phyloP scores from a whole-genome alignment of 2,113 vertebrate species.

The Dipodomys stephensi region DNA sequence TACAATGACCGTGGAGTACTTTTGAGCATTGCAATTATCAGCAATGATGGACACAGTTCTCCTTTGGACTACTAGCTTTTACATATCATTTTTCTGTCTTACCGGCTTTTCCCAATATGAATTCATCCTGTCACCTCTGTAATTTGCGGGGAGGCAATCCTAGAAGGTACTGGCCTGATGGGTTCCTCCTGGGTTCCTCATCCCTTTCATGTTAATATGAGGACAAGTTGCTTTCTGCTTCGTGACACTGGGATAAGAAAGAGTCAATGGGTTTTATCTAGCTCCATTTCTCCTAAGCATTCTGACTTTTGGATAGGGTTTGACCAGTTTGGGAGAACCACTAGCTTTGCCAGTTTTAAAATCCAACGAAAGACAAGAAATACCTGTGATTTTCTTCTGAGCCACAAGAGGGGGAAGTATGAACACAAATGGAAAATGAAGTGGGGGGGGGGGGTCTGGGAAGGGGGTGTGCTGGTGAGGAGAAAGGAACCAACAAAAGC shows the following conservation, averaged over 20 bases:
- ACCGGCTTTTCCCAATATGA: background rate
- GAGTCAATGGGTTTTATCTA: background rate
- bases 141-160: background rate
- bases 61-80: background rate
- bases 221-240: background rate
- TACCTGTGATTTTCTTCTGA: slow-evolving; percentile 86
- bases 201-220: background rate
- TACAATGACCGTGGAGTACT: too few relatives aligned
- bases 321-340: background rate
- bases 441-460: too few relatives aligned
- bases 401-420: slow-evolving; percentile 89
- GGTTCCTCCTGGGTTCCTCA: background rate
- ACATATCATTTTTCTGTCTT: background rate
- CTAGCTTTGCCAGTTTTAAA: background rate
- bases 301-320: background rate
- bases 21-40: background rate
- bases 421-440: slow-evolving; percentile 84
- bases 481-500: background rate
- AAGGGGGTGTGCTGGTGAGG: too few relatives aligned
- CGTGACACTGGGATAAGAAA: background rate
- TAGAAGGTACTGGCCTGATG: background rate
- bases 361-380: background rate
- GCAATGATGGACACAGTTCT: background rate
- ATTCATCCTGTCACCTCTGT: background rate
- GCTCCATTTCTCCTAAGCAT: background rate